Base-by-base conservation (phyloP, 2,113 vertebrate species). In the Osmerus eperlanus region DNA sequence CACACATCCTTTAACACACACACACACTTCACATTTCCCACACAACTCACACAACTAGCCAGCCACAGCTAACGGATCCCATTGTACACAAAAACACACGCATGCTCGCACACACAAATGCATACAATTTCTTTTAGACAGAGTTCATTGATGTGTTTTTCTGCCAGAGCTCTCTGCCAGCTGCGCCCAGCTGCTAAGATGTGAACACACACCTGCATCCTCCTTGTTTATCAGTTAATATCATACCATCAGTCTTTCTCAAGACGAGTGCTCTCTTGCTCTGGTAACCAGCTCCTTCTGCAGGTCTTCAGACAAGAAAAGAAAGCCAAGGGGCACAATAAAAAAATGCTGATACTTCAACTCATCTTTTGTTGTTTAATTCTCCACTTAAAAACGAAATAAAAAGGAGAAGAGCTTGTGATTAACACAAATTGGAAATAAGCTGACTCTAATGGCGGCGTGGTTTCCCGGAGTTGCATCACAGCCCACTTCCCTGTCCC, bases 401-500 rank as follows among this genome's bases (percentile, higher is more conserved):
- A 52, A 79, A 78, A 54, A 72, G 77, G 61, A 68, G 65, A 79
- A 78, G 71, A 72, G 66, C 73, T 82, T 87, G 86, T 83, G 74
- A 89, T 87, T 83, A 89, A 85, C 81, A 82, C 29, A 80, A 85
- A 84, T 85, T 74, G 83, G 79, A 81, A 88, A 86, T 86, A 78
- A 89, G 90, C 74, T 83, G 67, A 82, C 65, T 82, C 83, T 78
- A 47, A 12, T 7, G 41, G 41, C 89, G 90, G 91, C 82, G 88
- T 25, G 18, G 28, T 85, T 88, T 71, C 83, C 66, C 71, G 63
- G 60, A 41, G 65, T 90, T 90, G 80, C 87, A 85, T 87, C 86
- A 88, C 58, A 14, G 64, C 6, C 60, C 51, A 53, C 58, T 74
- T 73, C 72, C 67, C 63, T 18, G 41, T 72, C 67, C 56, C 32